Conservation (phyloP, 1,140 invertebrate genomes). For the Delia radicum region DNA sequence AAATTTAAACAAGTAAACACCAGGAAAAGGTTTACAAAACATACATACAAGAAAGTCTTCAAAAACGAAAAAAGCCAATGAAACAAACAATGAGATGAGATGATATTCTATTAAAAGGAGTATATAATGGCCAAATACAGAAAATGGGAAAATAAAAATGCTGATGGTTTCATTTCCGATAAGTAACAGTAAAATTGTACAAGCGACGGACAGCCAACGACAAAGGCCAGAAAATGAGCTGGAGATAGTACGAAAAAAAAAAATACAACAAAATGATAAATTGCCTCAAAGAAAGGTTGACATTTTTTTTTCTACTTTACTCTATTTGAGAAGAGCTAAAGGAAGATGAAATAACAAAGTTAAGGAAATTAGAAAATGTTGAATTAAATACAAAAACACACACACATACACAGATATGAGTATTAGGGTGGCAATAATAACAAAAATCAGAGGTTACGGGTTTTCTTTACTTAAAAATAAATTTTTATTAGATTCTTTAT, state of each 20-base stretch:
- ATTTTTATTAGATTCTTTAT: too few relatives aligned
- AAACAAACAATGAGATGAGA: constrained; percentile 23
- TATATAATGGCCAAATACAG: not conserved
- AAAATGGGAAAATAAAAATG: constrained; percentile 20
- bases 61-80: constrained; percentile 10
- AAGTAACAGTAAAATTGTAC: constrained; percentile 11
- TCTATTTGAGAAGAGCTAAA: not conserved
- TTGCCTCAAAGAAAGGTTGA: constrained; percentile 22
- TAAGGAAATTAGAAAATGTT: constrained; percentile 20
- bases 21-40: constrained; percentile 1
- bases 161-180: constrained; percentile 23
- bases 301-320: not conserved
- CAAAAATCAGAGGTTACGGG: too few relatives aligned
- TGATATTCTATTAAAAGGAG: constrained; percentile 5
- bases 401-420: not conserved
- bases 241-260: too few relatives aligned
- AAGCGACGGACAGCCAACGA: constrained; percentile 7
- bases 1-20: not conserved
- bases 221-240: not conserved
- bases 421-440: too few relatives aligned
- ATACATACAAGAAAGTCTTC: not conserved
- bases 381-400: not conserved
- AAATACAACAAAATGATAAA: constrained; percentile 17
- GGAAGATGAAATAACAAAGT: constrained; percentile 22
- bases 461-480: too few relatives aligned